Percentiles rank a stretch among this genome's conserved stretches.
Evolutionary conservation across 2,113 vertebrate genomes (phyloP).

Genomic region (Dendropsophus ebraccatus): DNA sequence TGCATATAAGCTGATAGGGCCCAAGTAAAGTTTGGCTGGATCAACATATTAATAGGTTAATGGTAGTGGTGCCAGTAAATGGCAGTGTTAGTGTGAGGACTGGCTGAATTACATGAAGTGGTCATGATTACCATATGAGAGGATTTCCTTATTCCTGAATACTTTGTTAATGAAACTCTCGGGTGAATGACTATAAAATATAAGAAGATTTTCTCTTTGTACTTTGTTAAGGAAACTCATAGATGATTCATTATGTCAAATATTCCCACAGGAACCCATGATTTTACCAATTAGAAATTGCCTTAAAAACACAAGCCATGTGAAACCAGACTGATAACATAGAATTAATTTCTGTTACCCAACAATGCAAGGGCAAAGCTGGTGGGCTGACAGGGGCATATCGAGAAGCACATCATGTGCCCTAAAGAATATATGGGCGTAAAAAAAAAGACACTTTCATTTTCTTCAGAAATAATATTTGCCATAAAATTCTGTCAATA

Average conservation of each 20-base stretch:
- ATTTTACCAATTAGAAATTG: constrained; percentile 13
- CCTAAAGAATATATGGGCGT: background rate
- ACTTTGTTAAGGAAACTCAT: constrained; percentile 2
- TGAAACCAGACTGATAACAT: background rate
- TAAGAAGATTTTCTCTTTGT: too few species aligned
- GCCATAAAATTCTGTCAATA: background rate
- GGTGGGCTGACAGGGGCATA: background rate
- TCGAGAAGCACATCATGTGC: background rate
- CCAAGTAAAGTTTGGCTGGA: constrained; percentile 1
- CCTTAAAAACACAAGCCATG: background rate
- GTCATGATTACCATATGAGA: constrained; percentile 23
- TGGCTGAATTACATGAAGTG: constrained; percentile 12
- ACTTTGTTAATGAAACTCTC: constrained; percentile 3
- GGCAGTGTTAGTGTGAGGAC: background rate
- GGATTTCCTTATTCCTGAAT: background rate
- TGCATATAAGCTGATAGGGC: background rate
- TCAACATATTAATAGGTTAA: constrained; percentile 13
- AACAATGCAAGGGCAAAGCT: background rate
- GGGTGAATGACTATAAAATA: background rate
- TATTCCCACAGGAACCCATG: background rate
- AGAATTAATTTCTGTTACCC: background rate
- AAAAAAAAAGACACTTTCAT: background rate
- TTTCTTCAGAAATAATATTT: background rate
- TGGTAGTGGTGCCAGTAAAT: background rate
- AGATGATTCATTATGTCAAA: background rate